Evolutionary conservation across 2,888 invertebrate genomes (phyloP), one percentile per base, ranked within the genome.

Genomic region (Spodoptera exigua): DNA sequence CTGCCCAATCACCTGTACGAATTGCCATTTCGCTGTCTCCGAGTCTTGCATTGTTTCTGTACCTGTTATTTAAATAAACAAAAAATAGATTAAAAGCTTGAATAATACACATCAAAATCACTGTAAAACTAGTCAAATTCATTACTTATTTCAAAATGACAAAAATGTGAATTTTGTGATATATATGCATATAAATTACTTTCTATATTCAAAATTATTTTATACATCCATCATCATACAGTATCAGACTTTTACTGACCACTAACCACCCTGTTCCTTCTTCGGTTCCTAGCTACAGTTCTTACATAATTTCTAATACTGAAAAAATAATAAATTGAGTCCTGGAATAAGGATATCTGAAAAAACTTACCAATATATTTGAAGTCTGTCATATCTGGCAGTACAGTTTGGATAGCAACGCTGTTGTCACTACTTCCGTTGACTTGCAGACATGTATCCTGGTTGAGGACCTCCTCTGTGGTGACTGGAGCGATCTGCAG

Each of bases 331-430:
- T n/a, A n/a, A n/a, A n/a, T n/a, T n/a, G n/a, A n/a, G 13, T 16
- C 14, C 32, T 39, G 12, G 4, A 9, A 41, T 39, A 45, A 35
- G 18, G 18, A 12, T 13, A 3, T 43, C 3, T 16, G 4, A 0
- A 27, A 39, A 13, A 32, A 74, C 85, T 82, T 72, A 95, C 96
- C 96, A 0, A 95, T 87, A 74, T 93, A 95, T 62, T 95, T 94
- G 88, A 98, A 99, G 67, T 95, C 96, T 0, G 95, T 95, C 58
- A 97, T 94, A 82, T 98, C 96, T 0, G 99, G 99, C 60, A 99
- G 84, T 58, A 98, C 96, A 0, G 96, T 94, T 90, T 99, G 99
- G 0, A 97, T 95, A 0, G 87, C 81, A 43, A 98, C 95, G n/a
- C 96, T 94, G 35, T 89, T 84, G 0, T 96, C 95, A 0, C 82